Percentiles rank a stretch among this genome's conserved stretches.
Evolutionary conservation across 1,140 invertebrate species (phyloP).

Genomic region (Brachionus rotundiformis): DNA sequence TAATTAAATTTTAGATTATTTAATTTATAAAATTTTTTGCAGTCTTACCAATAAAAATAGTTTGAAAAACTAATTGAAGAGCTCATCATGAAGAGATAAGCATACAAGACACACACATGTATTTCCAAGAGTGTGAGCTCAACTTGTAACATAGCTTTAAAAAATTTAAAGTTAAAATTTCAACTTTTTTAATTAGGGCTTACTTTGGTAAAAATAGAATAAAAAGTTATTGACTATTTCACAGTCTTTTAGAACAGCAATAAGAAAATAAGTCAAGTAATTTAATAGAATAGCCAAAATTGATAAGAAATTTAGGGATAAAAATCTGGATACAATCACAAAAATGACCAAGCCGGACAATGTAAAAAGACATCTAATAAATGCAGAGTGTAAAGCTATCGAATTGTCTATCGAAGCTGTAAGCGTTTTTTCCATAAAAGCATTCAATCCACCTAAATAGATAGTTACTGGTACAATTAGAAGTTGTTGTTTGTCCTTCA

Average conservation of each 20-base stretch:
- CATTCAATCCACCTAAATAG: neutral
- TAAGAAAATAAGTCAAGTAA: neutral
- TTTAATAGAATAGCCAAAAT: neutral
- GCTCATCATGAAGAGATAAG: neutral
- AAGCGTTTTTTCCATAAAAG: neutral
- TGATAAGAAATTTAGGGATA: neutral
- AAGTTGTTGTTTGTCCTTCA: slow-evolving; percentile 11
- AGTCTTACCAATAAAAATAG: slow-evolving; percentile 23
- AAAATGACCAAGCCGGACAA: neutral
- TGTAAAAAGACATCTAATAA: neutral
- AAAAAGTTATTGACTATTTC: neutral
- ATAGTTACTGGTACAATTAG: slow-evolving; percentile 1
- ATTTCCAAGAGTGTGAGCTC: neutral
- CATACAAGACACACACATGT: neutral
- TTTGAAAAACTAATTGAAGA: slow-evolving; percentile 15
- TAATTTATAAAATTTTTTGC: too few relatives aligned
- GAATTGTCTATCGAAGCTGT: neutral
- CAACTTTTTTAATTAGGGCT: neutral
- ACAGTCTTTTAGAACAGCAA: neutral
- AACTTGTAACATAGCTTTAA: neutral
- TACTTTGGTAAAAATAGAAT: neutral
- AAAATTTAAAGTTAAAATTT: neutral
- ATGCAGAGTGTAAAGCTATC: neutral
- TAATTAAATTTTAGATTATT: neutral
- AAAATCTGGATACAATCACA: neutral